Evolutionary conservation across 2,888 invertebrate genomes (phyloP).

Genomic region (Habrosyne pyritoides): DNA sequence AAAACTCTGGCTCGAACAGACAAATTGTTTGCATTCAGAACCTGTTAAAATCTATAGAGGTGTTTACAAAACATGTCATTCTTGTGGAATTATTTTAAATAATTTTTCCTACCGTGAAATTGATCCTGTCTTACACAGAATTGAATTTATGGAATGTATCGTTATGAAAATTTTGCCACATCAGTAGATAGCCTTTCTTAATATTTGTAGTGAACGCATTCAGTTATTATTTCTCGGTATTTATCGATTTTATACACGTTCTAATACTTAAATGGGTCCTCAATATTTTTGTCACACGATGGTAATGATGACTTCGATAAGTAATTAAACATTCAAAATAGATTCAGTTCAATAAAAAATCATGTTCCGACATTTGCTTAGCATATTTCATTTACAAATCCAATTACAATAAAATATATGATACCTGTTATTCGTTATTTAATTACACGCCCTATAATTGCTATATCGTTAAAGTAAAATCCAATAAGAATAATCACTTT

Average conservation of each 20-base stretch:
- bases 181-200: background rate
- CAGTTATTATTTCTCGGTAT: too few relatives aligned
- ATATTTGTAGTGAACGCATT: background rate
- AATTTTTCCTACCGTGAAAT: constrained; percentile 67
- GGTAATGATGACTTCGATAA: background rate
- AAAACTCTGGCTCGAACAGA: constrained; percentile 63
- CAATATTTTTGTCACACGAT: background rate
- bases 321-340: background rate
- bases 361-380: background rate
- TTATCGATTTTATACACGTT: too few relatives aligned
- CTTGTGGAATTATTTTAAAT: constrained; percentile 53
- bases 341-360: background rate
- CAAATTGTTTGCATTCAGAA: constrained; percentile 69
- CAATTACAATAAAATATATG: background rate
- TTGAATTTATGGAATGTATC: constrained; percentile 12
- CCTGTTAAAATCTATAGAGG: constrained; percentile 55
- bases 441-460: constrained; percentile 1
- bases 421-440: constrained; percentile 3
- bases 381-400: background rate
- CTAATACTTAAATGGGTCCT: too few relatives aligned
- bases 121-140: constrained; percentile 57
- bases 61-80: constrained; percentile 81
- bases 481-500: constrained; percentile 7
- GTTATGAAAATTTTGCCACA: constrained; percentile 8
- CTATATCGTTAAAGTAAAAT: background rate